Conservation (phyloP, 1,140 invertebrate genomes). For the Dinoponera quadriceps region DNA sequence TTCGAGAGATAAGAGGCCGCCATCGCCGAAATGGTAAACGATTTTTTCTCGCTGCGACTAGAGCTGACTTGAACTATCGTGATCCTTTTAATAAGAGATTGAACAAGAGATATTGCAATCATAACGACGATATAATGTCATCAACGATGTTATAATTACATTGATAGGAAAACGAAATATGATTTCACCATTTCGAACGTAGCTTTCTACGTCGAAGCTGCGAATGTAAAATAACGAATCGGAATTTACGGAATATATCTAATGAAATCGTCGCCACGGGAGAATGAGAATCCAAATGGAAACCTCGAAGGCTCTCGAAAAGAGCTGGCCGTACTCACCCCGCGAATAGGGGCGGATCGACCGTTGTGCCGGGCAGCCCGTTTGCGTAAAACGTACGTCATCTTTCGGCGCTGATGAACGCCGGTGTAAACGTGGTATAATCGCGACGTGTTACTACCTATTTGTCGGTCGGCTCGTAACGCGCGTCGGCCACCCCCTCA, state of each 20-base stretch:
- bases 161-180: too few species aligned
- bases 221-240: too few species aligned
- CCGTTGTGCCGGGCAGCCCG: conserved; percentile 6
- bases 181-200: too few species aligned
- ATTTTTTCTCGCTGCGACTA: neutral
- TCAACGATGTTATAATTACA: neutral
- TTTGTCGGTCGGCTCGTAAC: conserved; percentile 79
- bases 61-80: neutral
- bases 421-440: conserved; percentile 79
- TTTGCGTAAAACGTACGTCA: conserved; percentile 67
- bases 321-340: too few species aligned
- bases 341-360: conserved; percentile 8
- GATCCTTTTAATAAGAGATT: neutral
- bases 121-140: neutral
- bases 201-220: too few species aligned
- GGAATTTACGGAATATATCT: too few species aligned
- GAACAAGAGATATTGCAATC: neutral
- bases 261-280: too few species aligned
- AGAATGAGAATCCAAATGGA: too few species aligned
- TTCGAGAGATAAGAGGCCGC: conserved; percentile 58
- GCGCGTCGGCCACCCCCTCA: conserved; percentile 15
- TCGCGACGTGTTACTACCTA: conserved; percentile 83
- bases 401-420: conserved; percentile 69
- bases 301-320: too few species aligned
- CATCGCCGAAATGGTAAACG: neutral